Percentiles rank a stretch among this genome's conserved stretches.
These are phyloP conservation scores for Loriculus beryllinus DNA, from an alignment of 2,797 vertebrate genomes.

Conservation along the genomic window DNA sequence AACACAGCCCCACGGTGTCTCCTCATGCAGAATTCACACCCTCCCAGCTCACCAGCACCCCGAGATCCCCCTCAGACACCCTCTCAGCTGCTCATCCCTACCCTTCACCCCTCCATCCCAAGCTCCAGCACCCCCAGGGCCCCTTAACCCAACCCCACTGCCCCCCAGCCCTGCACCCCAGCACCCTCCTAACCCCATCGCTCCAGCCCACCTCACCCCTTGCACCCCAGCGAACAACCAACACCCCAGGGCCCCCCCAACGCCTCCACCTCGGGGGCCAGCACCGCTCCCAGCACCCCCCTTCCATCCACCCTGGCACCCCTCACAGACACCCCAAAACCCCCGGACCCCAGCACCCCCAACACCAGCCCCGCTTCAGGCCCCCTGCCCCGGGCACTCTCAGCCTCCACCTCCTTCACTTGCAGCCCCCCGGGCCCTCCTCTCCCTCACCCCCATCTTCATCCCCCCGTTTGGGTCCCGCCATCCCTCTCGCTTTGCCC, in stretches of 20 bases:
- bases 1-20: neutral
- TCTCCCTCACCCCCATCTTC: neutral
- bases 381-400: neutral
- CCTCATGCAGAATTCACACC: fast-evolving
- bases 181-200: neutral
- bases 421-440: neutral
- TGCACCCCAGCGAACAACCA: neutral
- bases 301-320: neutral
- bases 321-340: neutral
- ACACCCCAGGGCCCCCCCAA: neutral
- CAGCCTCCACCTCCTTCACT: neutral
- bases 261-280: neutral
- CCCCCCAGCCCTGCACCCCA: neutral
- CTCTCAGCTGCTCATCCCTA: neutral
- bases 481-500: neutral
- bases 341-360: neutral
- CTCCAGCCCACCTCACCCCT: neutral
- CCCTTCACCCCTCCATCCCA: neutral
- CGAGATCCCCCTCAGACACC: fast-evolving
- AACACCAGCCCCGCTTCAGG: neutral
- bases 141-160: no score
- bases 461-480: neutral
- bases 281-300: neutral
- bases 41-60: neutral
- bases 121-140: no score